Evolutionary conservation across 2,797 vertebrate species (phyloP).

Genomic region (Lacerta bilineata): DNA sequence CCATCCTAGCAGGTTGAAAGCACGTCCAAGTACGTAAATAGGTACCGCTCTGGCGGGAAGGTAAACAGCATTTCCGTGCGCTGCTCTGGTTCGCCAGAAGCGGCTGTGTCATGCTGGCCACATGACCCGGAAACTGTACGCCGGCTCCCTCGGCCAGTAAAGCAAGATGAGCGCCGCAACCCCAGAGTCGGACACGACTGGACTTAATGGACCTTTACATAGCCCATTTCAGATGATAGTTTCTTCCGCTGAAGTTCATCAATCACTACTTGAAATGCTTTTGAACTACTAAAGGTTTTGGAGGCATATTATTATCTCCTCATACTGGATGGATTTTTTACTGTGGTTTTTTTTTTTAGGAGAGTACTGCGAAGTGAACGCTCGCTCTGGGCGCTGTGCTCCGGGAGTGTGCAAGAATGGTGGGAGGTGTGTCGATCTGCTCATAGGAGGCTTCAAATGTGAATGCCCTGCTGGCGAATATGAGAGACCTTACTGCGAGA

Average conservation of each 20-base stretch:
- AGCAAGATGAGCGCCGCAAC: too few species aligned
- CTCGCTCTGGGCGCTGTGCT: slow-evolving; percentile 89
- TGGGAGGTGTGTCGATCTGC: slow-evolving; percentile 92
- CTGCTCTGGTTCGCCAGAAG: too few species aligned
- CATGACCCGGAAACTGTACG: too few species aligned
- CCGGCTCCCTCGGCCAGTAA: too few species aligned
- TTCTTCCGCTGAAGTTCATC: not conserved
- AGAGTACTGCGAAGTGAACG: slow-evolving; percentile 92
- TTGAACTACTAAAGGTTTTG: not conserved
- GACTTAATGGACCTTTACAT: too few species aligned
- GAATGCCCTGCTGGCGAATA: slow-evolving; percentile 89
- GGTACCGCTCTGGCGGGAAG: too few species aligned
- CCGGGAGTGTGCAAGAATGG: slow-evolving; percentile 95
- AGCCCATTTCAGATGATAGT: not conserved
- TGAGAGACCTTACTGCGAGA: slow-evolving; percentile 95
- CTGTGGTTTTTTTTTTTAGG: slow-evolving; percentile 77
- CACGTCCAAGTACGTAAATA: too few species aligned
- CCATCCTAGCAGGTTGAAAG: too few species aligned
- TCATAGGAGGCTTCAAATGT: slow-evolving; percentile 94
- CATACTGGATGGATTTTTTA: not conserved
- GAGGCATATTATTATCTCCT: not conserved
- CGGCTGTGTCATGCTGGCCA: too few species aligned
- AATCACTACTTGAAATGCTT: not conserved
- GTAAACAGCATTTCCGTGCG: too few species aligned
- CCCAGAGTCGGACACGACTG: too few species aligned